Base-by-base conservation (phyloP, 2,888 invertebrate genomes). In the Creontiades dilutus region DNA sequence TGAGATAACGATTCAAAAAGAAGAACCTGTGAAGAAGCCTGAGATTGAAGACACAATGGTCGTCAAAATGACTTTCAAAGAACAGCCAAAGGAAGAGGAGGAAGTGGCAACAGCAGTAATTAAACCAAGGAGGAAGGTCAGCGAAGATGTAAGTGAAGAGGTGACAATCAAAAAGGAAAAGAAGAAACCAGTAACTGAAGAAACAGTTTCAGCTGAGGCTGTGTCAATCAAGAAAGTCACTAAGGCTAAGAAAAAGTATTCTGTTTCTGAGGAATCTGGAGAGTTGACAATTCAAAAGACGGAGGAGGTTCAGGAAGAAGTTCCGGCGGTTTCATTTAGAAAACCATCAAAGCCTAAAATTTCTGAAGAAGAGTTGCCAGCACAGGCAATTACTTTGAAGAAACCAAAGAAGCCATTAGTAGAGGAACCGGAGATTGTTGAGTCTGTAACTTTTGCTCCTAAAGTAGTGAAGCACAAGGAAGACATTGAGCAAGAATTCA, bases 401-500 rank as follows among this genome's bases (percentile, higher is more conserved):
- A 96, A 92, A 94, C 94, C 90, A 94, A 95, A 91, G 92, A 96
- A 96, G 93, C 94, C 95, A 68, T 94, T 94, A 9, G 96, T 96
- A 92, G 95, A 96, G 76, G 97, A 97, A 94, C 97, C 97, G 94
- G 90, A 91, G 52, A 89, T 90, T 19, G 94, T 95, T 82, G 95
- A 96, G 0, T 96, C 96, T 92, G 97, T 97, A 0, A 97, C 96
- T 61, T 97, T 97, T 93, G 91, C 91, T 48, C 92, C 92, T 13
- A 91, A 91, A 82, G 91, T 91, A n/a, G 90, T 89, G 11, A 90
- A 90, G 84, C 86, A 90, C 37, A 96, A 96, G 93, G 97, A 97
- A 94, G 96, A 97, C 92, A 96, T 97, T 13, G 97, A 97, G 93
- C 97, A 97, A 94, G 97, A 97, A 94, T 97, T 97, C 93, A 97